Evolutionary conservation across 1,140 invertebrate species (phyloP), one percentile per base, ranked within the genome.

Genomic region (Cotesia chilonis): DNA sequence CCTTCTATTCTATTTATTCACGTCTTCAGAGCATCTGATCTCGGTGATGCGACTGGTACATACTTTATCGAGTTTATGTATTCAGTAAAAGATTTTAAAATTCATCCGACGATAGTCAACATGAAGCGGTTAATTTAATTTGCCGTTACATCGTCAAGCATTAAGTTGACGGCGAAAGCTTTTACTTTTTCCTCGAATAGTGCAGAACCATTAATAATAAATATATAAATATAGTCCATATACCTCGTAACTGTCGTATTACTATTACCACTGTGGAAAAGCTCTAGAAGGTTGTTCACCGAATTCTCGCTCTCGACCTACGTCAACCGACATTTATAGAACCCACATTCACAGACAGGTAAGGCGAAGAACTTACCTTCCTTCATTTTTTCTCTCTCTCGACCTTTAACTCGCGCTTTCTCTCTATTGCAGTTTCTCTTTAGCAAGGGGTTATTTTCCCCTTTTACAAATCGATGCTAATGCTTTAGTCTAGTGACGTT

Each of bases 1-100:
- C 28, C 28, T 28, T 28, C 28, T 28, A 47, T 10, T 47, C 5
- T 7, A 47, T 47, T 47, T 47, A 9, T 47, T 47, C 2, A 47
- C 41, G 41, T 9, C 41, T 47, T 47, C 7, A 6, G 41, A 28
- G 28, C 28, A 28, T 28, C 28, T 28, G 41, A 47, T 47, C 41
- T 47, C 41, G 6, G 41, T 5, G 10, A 28, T 28, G 59, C 10
- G 6, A 47, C 41, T 5, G 6, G 41, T 47, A 47, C 41, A 47
- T 47, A 47, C 0, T 47, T 47, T 47, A 47, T 47, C 6, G 6
- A 47, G 41, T 10, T 47, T 47, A 47, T 47, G 74, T 76, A 76
- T 77, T 77, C 77, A 74, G 76, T 71, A 74, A 72, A 59, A 59
- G 36, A 47, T 74, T 75, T 77, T 77, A 77, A 80, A 78, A 79